Percentiles rank a stretch among this genome's conserved stretches.
Conservation (phyloP, 2,797 vertebrate genomes). For the Adrianichthys oophorus region DNA sequence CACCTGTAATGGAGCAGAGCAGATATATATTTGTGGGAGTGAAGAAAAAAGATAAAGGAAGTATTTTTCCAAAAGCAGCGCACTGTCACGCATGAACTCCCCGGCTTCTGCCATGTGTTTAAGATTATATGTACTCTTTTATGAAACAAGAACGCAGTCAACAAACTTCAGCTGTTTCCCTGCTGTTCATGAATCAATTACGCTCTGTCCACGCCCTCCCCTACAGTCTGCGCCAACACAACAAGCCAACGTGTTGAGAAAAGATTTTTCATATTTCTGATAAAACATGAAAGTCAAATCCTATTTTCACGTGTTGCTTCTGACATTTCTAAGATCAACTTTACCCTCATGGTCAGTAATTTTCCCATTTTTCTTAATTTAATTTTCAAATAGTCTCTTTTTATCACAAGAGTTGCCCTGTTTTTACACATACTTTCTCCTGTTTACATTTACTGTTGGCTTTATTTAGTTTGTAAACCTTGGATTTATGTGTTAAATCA, state of each 20-base stretch:
- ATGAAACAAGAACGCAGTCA: constrained; percentile 67
- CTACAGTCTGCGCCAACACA: constrained; percentile 33
- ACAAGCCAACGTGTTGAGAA: constrained; percentile 19
- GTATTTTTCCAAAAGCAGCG: constrained; percentile 61
- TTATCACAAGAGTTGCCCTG: no score
- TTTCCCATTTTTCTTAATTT: no score
- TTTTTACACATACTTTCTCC: no score
- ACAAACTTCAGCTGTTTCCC: constrained; percentile 59
- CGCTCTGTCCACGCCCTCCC: constrained; percentile 42
- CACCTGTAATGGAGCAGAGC: constrained; percentile 29
- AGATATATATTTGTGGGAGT: constrained; percentile 23
- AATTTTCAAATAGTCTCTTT: no score
- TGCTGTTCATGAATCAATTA: constrained; percentile 63
- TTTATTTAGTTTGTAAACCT: no score
- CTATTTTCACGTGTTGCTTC: not conserved
- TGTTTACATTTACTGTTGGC: no score
- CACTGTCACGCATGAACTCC: constrained; percentile 64
- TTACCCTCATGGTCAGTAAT: no score
- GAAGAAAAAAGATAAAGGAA: constrained; percentile 38
- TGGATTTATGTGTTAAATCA: no score
- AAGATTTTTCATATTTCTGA: constrained; percentile 1
- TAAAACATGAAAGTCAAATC: not conserved
- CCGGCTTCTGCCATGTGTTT: constrained; percentile 68
- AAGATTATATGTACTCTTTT: constrained; percentile 76
- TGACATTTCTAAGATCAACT: no score